Base-by-base conservation (phyloP, 2,888 invertebrate species). In the Isotomurus palustris region DNA sequence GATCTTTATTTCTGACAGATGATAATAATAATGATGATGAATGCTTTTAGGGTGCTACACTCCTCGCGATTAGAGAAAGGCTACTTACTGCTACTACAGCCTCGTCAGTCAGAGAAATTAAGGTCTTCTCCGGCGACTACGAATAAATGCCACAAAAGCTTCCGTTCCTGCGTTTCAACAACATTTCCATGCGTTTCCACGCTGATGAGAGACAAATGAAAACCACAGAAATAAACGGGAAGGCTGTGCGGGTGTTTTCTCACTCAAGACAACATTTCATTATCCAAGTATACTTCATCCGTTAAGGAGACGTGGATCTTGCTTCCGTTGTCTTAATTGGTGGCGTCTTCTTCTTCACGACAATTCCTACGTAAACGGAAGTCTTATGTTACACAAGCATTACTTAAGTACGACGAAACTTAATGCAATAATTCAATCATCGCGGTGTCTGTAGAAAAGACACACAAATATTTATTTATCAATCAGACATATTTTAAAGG, bases 251-350 rank as follows among this genome's bases (percentile, higher is more conserved):
- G 40, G 14, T 40, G 40, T n/a, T 40, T 40, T 8, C 40, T 40
- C 40, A 40, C 6, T 40, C 10, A n/a, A 17, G 10, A 14, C 10
- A n/a, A 6, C 22, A 43, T 49, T 35, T 19, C 49, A 49, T 49
- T 49, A 49, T 49, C 19, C 49, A 21, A 49, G 35, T 49, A 10
- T 10, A 35, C 49, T 28, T 45, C 45, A 45, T 28, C 45, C 45
- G 45, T 45, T 27, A 25, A 45, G 27, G 45, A 45, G 45, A 45
- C 45, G 25, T 12, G 43, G 24, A 17, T 45, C 45, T 29, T 35
- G 35, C 49, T 49, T 49, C 49, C 49, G 49, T 22, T 49, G 32
- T 28, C 29, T 40, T 10, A 24, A 14, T 17, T 25, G 3, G 14
- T 17, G 28, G 47, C 22, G 47, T 47, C 47, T 25, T n/a, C n/a